phyloP scores from a whole-genome alignment of 2,113 vertebrate species.

The Hepsetus odoe region DNA sequence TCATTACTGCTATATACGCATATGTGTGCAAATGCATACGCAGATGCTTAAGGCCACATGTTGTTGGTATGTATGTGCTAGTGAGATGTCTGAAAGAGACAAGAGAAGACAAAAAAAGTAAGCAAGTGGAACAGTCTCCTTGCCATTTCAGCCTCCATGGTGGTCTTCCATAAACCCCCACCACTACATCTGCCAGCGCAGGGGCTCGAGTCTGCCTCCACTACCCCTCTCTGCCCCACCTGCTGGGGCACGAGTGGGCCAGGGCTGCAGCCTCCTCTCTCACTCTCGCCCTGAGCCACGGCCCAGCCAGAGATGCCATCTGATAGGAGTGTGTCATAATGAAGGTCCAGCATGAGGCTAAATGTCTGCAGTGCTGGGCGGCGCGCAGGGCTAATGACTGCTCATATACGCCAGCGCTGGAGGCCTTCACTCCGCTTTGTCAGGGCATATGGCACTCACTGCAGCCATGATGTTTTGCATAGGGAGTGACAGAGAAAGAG shows the following conservation, averaged over 20 bases:
- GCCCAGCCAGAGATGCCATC: conserved; percentile 89
- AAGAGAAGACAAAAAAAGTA: neutral
- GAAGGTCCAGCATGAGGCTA: conserved; percentile 99
- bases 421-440: conserved; percentile 82
- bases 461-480: conserved; percentile 61
- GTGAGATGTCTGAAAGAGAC: conserved; percentile 30
- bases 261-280: conserved; percentile 69
- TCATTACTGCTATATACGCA: too few species aligned
- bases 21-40: conserved; percentile 31
- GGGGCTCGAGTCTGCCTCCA: conserved; percentile 65
- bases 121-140: conserved; percentile 64
- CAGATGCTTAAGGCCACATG: conserved; percentile 35
- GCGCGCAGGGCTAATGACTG: conserved; percentile 95
- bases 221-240: conserved; percentile 71
- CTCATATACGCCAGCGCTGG: conserved; percentile 81
- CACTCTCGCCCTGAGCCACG: conserved; percentile 77
- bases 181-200: conserved; percentile 85
- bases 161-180: conserved; percentile 78
- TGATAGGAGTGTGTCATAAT: conserved; percentile 98
- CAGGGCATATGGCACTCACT: conserved; percentile 93
- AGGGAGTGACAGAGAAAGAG: conserved; percentile 14
- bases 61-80: conserved; percentile 47
- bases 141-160: conserved; percentile 64
- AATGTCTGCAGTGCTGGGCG: conserved; percentile 96
- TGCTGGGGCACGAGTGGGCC: conserved; percentile 80